Evolutionary conservation across 1,140 invertebrate species (phyloP).

Genomic region (Bombus breviceps): DNA sequence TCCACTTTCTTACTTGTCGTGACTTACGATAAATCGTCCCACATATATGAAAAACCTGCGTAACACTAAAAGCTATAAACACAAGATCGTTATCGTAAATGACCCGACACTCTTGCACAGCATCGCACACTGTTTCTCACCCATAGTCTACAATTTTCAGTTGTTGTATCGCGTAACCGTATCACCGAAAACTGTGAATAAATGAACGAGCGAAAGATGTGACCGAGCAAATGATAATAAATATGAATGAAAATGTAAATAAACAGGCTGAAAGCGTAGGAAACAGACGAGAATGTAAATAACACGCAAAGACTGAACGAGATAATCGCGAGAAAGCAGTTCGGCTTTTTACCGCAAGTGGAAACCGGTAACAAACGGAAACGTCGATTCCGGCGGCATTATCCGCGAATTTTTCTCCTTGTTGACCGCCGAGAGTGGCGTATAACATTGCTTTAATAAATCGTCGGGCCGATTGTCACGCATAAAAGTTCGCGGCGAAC

Average conservation of each 20-base stretch:
- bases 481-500: not conserved
- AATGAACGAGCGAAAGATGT: not conserved
- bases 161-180: too few relatives aligned
- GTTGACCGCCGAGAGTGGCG: not conserved
- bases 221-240: not conserved
- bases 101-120: too few relatives aligned
- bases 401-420: not conserved
- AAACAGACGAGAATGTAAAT: not conserved
- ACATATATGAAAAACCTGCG: too few relatives aligned
- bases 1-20: too few relatives aligned
- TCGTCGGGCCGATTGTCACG: not conserved
- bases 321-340: not conserved
- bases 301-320: not conserved
- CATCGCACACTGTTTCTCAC: too few relatives aligned
- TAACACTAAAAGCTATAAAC: too few relatives aligned
- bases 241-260: not conserved
- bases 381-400: not conserved
- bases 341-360: not conserved
- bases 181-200: not conserved
- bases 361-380: not conserved
- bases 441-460: not conserved
- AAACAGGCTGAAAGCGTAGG: not conserved
- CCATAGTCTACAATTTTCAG: too few relatives aligned
- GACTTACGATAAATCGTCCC: too few relatives aligned
- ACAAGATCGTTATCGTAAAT: too few relatives aligned